A percentile compares a stretch with the other conserved stretches of the same genome.
phyloP scores from a whole-genome alignment of 2,113 vertebrate species.

The Verasper variegatus region DNA sequence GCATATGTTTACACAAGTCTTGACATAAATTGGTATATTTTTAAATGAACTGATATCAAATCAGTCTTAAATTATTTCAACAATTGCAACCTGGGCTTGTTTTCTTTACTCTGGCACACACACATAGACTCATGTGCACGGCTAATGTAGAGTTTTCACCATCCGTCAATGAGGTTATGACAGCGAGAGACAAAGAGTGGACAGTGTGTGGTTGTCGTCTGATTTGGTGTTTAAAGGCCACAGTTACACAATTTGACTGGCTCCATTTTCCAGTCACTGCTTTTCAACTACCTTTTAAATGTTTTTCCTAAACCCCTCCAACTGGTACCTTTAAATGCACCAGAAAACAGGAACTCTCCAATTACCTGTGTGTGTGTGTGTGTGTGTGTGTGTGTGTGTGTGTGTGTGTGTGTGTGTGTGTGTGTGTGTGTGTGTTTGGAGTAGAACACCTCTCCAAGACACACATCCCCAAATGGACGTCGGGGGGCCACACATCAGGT shows the following conservation, averaged over 20 bases:
- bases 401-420: constrained; percentile 17
- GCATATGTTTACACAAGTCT: constrained; percentile 11
- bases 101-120: neutral
- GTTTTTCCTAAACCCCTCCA: constrained; percentile 37
- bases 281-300: constrained; percentile 60
- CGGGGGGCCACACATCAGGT: constrained; percentile 38
- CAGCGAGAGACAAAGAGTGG: neutral
- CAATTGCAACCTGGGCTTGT: neutral
- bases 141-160: neutral
- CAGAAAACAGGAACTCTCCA: constrained; percentile 73
- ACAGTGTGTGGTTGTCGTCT: constrained; percentile 8
- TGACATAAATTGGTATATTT: neutral
- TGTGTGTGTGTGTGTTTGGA: neutral
- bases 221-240: constrained; percentile 41
- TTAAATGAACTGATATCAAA: neutral
- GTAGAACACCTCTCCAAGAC: constrained; percentile 38
- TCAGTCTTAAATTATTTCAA: neutral
- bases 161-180: neutral
- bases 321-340: constrained; percentile 60
- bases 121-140: neutral
- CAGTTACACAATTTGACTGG: constrained; percentile 41
- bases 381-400: constrained; percentile 31
- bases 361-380: constrained; percentile 53
- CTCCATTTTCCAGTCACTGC: constrained; percentile 54
- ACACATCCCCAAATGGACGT: constrained; percentile 42